Evolutionary conservation across 1,140 invertebrate genomes (phyloP).

Genomic region (Pollicipes pollicipes): DNA sequence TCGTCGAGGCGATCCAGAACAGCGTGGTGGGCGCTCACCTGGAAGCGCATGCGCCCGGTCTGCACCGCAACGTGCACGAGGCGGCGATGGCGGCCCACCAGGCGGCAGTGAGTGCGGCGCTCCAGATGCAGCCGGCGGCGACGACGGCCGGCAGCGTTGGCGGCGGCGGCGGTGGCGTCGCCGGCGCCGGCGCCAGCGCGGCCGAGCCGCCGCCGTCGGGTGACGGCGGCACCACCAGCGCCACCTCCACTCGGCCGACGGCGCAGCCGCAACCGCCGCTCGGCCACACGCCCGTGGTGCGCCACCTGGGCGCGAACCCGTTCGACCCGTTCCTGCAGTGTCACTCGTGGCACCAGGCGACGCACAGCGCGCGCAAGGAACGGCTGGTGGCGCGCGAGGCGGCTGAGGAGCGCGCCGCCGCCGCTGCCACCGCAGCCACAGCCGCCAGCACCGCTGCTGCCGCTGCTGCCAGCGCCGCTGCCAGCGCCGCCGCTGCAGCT

Average conservation of each 20-base stretch:
- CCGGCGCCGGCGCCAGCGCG: background rate
- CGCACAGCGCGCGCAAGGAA: background rate
- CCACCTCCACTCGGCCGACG: slow-evolving; percentile 25
- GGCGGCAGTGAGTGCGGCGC: background rate
- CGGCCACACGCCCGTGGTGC: background rate
- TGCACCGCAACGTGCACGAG: background rate
- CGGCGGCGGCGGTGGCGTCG: background rate
- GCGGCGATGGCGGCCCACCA: background rate
- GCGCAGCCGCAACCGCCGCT: slow-evolving; percentile 35
- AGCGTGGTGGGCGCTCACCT: background rate
- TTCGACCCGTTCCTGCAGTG: slow-evolving; percentile 30
- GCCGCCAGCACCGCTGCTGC: background rate
- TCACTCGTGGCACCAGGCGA: slow-evolving; percentile 21
- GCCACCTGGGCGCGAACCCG: slow-evolving; percentile 16
- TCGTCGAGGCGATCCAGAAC: background rate
- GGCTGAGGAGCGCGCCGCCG: background rate
- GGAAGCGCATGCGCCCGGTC: background rate
- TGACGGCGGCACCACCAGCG: background rate
- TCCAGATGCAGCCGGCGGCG: background rate
- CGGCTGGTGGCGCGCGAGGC: background rate
- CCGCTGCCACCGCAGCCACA: background rate
- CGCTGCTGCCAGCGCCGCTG: background rate
- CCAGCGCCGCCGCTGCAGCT: background rate
- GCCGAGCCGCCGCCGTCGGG: background rate
- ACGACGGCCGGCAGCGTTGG: background rate